phyloP scores from a whole-genome alignment of 2,888 invertebrate genomes.

The Pyrrhia umbra region DNA sequence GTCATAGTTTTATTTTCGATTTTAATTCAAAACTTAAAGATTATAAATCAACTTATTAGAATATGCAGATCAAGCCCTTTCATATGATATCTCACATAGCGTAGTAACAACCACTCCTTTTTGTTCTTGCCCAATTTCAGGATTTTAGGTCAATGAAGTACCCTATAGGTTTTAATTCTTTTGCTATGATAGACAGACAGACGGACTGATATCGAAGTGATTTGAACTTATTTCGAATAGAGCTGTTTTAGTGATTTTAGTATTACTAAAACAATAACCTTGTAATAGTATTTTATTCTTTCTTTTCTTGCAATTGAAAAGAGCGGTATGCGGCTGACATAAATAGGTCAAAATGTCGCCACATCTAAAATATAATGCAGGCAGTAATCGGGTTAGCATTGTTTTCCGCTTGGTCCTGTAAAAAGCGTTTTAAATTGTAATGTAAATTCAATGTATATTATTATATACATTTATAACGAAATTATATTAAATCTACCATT shows the following conservation, averaged over 20 bases:
- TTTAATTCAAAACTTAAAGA: no score
- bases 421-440: background rate
- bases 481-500: background rate
- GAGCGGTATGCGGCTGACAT: background rate
- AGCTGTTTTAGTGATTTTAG: no score
- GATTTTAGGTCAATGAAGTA: no score
- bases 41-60: no score
- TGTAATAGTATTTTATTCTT: background rate
- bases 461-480: background rate
- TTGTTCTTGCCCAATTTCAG: no score
- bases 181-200: no score
- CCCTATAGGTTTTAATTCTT: no score
- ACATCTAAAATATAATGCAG: background rate
- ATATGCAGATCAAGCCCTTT: no score
- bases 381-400: background rate
- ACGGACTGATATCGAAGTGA: no score
- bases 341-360: conserved; percentile 21
- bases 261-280: background rate
- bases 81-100: no score
- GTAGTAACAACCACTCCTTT: no score
- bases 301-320: background rate
- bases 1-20: no score
- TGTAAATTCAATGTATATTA: background rate
- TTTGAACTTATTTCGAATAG: background rate
- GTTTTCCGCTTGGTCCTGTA: background rate